Evolutionary conservation across 2,888 invertebrate species (phyloP), one percentile per base, ranked within the genome.

Genomic region (Poecilobothrus nobilitatus): DNA sequence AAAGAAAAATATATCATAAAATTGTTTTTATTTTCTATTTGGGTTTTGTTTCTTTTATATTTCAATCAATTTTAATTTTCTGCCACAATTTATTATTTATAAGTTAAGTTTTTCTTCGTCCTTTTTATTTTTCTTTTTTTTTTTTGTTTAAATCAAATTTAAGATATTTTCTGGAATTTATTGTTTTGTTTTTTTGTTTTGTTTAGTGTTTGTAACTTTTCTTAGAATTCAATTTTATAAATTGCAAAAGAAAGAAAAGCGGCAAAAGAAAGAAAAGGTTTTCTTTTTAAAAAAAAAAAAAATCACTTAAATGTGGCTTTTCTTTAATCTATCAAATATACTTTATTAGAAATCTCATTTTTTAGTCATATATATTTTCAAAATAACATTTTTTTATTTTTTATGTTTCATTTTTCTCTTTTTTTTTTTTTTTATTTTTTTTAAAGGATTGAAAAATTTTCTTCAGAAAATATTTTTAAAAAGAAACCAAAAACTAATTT

Each of bases 31-130:
- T 53, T 53, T 53, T 53, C 53, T 53, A 2, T 10, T 53, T 53
- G 53, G 1, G 9, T 41, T 41, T 53, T 53, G n/a, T 53, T 53
- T 53, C n/a, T 9, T 53, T 53, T 53, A 2, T 12, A 6, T n/a
- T 15, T 53, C 53, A 53, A 53, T 53, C 53, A 53, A 53, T 53
- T 53, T 53, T 53, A 53, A 53, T 53, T 53, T 53, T 6, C 53
- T 53, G 15, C 53, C 53, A 53, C 53, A 53, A 53, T 53, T 53
- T 53, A 53, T 53, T 53, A 53, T 53, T 53, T 53, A 53, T 53
- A 53, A 12, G 53, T 12, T 53, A 18, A 53, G 5, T 27, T 27
- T 27, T 53, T n/a, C 7, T 15, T 53, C 15, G 15, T 53, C 53
- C 53, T 53, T 53, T 41, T 53, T 53, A 53, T 53, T 53, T 18